These are phyloP conservation scores for Lepus townsendii DNA, from an alignment of 2,797 vertebrate genomes.

Conservation along the genomic window DNA sequence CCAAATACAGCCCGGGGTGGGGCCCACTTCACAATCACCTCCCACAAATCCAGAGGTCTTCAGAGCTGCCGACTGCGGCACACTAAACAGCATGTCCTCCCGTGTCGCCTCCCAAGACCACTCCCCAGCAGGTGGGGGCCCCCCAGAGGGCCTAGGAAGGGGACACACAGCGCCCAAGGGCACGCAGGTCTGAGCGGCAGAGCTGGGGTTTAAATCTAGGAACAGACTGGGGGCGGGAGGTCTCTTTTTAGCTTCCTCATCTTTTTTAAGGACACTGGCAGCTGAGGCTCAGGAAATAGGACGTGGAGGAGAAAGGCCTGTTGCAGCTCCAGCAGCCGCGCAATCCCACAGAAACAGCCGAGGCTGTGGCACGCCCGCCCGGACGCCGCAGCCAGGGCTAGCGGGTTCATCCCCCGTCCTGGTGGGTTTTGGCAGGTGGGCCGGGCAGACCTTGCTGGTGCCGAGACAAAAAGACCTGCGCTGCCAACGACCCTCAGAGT, in stretches of 20 bases:
- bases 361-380: rapidly evolving
- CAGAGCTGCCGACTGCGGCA: rapidly evolving
- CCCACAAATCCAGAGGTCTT: neutral
- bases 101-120: too few species aligned
- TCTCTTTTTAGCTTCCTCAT: conserved; percentile 63
- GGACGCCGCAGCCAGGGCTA: neutral
- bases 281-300: conserved; percentile 71
- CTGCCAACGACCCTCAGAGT: neutral
- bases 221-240: conserved; percentile 51
- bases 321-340: conserved; percentile 54
- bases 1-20: rapidly evolving
- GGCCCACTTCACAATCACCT: rapidly evolving
- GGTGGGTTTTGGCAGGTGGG: neutral
- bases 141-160: neutral
- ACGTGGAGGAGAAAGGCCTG: conserved; percentile 47
- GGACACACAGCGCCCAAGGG: neutral
- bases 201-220: conserved; percentile 57
- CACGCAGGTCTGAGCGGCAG: neutral
- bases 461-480: neutral
- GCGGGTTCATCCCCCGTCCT: rapidly evolving
- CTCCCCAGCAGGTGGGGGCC: too few species aligned
- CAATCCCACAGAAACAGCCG: neutral
- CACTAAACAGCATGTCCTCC: too few species aligned
- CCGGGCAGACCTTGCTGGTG: rapidly evolving
- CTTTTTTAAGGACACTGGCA: conserved; percentile 73